These are phyloP conservation scores for Gari tellinella DNA, from an alignment of 2,888 invertebrate species.

Conservation along the genomic window DNA sequence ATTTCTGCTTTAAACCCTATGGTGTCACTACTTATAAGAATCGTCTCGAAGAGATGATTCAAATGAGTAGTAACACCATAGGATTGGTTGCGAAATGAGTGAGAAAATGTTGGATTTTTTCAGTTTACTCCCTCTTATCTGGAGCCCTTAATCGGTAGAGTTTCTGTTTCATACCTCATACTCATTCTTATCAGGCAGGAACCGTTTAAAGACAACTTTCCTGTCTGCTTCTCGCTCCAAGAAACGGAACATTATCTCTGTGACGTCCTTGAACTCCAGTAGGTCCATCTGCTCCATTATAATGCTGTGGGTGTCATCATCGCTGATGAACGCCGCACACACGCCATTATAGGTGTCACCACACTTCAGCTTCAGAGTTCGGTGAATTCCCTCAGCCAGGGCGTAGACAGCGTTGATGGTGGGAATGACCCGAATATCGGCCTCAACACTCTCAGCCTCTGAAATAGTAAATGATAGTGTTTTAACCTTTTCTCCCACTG, in stretches of 20 bases:
- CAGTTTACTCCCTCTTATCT: no score
- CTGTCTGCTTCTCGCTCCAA: slow-evolving; percentile 70
- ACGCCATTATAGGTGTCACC: slow-evolving; percentile 67
- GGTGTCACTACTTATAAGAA: no score
- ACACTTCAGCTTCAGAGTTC: slow-evolving; percentile 77
- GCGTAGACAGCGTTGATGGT: slow-evolving; percentile 84
- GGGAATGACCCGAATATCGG: slow-evolving; percentile 78
- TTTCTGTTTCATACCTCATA: slow-evolving; percentile 31
- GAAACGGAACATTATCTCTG: slow-evolving; percentile 67
- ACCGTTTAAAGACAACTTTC: slow-evolving; percentile 60
- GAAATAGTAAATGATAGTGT: neutral
- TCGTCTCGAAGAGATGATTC: no score
- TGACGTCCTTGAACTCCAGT: slow-evolving; percentile 67
- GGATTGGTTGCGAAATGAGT: no score
- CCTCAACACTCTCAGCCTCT: slow-evolving; percentile 45
- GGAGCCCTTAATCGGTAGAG: no score
- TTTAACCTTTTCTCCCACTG: no score
- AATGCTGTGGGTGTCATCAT: slow-evolving; percentile 51
- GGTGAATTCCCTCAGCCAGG: slow-evolving; percentile 81
- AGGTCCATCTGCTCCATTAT: slow-evolving; percentile 72
- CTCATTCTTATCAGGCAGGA: slow-evolving; percentile 30
- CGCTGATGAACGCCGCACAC: slow-evolving; percentile 67
- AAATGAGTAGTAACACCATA: no score
- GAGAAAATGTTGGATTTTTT: no score
- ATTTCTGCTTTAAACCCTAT: no score